These are phyloP conservation scores for Mirounga angustirostris DNA, from an alignment of 2,113 vertebrate species.

Conservation along the genomic window DNA sequence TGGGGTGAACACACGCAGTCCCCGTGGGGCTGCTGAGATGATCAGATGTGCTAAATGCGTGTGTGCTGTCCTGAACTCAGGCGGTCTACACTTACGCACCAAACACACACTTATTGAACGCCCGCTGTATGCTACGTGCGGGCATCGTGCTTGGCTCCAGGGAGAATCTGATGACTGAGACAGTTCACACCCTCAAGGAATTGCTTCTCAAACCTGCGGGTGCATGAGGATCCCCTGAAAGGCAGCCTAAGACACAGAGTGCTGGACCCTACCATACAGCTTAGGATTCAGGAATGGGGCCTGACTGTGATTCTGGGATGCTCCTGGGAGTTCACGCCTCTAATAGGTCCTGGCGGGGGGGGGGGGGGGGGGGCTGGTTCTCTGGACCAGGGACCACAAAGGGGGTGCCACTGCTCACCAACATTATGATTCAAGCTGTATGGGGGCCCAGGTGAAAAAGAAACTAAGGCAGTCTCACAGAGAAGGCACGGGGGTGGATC, in stretches of 20 bases:
- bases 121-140: fast-evolving
- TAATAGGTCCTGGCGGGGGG: no score
- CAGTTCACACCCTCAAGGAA: background rate
- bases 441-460: background rate
- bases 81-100: background rate
- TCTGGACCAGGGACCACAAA: background rate
- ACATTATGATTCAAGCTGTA: background rate
- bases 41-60: fast-evolving
- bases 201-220: background rate
- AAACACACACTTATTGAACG: background rate
- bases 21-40: background rate
- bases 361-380: background rate
- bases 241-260: background rate
- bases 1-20: background rate
- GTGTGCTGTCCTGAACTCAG: no score
- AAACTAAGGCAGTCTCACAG: background rate
- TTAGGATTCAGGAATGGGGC: background rate
- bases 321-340: background rate
- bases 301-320: background rate
- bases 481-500: background rate
- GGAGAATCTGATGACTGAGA: background rate
- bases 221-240: background rate
- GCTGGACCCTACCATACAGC: background rate
- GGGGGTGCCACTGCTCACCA: fast-evolving
- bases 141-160: fast-evolving